Evolutionary conservation across 2,888 invertebrate species (phyloP), one percentile per base, ranked within the genome.

Genomic region (Drosophila birchii): DNA sequence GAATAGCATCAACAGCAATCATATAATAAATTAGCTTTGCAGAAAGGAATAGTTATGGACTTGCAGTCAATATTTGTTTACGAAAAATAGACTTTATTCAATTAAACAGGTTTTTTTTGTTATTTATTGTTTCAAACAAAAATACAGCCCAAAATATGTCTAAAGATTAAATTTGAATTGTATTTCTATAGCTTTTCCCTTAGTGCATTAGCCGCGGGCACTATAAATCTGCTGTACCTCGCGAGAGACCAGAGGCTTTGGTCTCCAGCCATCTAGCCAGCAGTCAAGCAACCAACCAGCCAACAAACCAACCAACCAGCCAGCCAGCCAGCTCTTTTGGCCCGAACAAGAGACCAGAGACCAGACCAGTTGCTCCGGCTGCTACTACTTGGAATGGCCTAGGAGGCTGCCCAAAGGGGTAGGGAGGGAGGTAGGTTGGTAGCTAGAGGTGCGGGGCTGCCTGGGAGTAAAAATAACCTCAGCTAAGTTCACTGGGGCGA

Each of bases 401-500:
- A 61, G 54, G 34, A 44, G 55, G 39, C 68, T 29, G 36, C 23
- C 18, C 32, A 32, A 57, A 14, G 32, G 32, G n/a, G n/a, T n/a
- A n/a, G n/a, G 26, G n/a, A 18, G 57, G 43, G 20, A 43, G 55
- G 43, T 23, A 4, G 29, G n/a, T n/a, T n/a, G n/a, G n/a, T n/a
- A 43, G 51, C 43, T 23, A 1, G 51, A 20, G 51, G 51, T 51
- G 51, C 51, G 20, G 41, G 20, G 41, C 69, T 81, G 80, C 78
- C 81, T 80, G 68, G 81, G 78, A 78, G 91, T 90, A 90, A 91
- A 92, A 92, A 92, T 92, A 92, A 92, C 92, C 92, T 92, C 91
- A 91, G 88, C 90, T 92, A 92, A 92, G 92, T 92, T 92, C 92
- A 92, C 92, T 92, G 92, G 92, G 92, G 91, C 92, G 92, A 92